Evolutionary conservation across 2,888 invertebrate species (phyloP).

Genomic region (Dorcus parallelipipedus): DNA sequence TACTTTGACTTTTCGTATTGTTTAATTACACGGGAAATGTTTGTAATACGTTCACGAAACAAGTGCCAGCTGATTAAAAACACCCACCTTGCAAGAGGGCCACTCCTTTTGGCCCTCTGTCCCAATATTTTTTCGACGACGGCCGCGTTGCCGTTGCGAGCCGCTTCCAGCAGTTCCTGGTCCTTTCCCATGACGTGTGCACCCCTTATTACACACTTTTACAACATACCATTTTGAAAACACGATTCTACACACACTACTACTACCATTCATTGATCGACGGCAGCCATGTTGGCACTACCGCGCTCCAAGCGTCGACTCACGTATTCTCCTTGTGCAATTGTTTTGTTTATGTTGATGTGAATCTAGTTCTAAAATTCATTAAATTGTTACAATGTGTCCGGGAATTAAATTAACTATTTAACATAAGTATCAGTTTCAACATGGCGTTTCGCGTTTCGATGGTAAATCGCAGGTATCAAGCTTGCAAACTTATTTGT

Average conservation of each 20-base stretch:
- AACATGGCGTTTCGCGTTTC: no score
- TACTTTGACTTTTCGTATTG: no score
- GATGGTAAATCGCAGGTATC: no score
- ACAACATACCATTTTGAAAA: slow-evolving; percentile 42
- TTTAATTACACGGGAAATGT: not conserved
- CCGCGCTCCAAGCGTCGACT: slow-evolving; percentile 41
- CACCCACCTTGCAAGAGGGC: slow-evolving; percentile 87
- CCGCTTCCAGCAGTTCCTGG: slow-evolving; percentile 93
- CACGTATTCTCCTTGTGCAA: not conserved
- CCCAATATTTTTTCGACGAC: slow-evolving; percentile 88
- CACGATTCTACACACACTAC: slow-evolving; percentile 53
- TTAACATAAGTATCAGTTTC: no score
- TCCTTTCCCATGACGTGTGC: slow-evolving; percentile 85
- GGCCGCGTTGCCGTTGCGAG: slow-evolving; percentile 85
- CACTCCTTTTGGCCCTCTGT: slow-evolving; percentile 87
- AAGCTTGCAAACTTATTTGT: no score
- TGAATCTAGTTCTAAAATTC: no score
- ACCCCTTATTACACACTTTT: slow-evolving; percentile 37
- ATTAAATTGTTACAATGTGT: no score
- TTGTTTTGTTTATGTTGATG: no score
- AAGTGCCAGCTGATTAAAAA: slow-evolving; percentile 37
- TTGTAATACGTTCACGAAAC: not conserved
- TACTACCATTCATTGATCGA: slow-evolving; percentile 75
- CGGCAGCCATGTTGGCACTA: slow-evolving; percentile 67
- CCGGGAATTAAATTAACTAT: no score